These are phyloP conservation scores for Schizopygopsis malacanthus DNA, from an alignment of 2,797 vertebrate species.

Conservation along the genomic window DNA sequence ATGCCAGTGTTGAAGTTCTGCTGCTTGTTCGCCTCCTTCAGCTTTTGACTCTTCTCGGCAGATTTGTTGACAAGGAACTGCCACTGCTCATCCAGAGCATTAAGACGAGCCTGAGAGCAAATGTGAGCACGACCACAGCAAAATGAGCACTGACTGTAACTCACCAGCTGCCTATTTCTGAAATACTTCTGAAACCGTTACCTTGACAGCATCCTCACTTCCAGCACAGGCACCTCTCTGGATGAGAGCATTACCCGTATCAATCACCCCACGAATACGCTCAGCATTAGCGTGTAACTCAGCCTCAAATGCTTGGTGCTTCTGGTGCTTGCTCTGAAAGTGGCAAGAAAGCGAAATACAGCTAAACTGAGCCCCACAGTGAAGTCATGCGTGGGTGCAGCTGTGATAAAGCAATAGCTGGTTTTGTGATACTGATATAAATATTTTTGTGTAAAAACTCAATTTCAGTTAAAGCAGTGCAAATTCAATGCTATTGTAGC, in stretches of 20 bases:
- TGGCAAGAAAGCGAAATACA: conserved; percentile 28
- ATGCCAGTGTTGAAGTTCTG: conserved; percentile 99
- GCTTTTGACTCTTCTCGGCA: conserved; percentile 97
- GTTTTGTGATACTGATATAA: conserved; percentile 13
- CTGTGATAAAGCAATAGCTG: conserved; percentile 29
- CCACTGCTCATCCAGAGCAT: conserved; percentile 95
- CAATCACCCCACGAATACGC: conserved; percentile 94
- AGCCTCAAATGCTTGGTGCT: conserved; percentile 97
- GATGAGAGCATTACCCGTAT: conserved; percentile 94
- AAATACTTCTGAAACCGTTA: conserved; percentile 60
- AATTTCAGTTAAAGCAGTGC: conserved; percentile 11
- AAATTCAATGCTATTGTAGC: not conserved
- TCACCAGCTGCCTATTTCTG: not conserved
- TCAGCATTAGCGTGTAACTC: conserved; percentile 98
- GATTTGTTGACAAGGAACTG: conserved; percentile 98
- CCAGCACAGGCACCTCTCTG: conserved; percentile 95
- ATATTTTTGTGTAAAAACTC: conserved; percentile 1
- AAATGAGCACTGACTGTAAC: conserved; percentile 1
- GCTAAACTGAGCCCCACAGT: conserved; percentile 38
- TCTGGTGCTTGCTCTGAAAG: conserved; percentile 96
- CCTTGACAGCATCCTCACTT: conserved; percentile 98
- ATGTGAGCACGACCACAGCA: not conserved
- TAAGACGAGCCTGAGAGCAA: conserved; percentile 83
- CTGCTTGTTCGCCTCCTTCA: conserved; percentile 98
- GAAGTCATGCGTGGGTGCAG: conserved; percentile 30